phyloP scores from a whole-genome alignment of 2,113 vertebrate genomes.

The Ciconia maguari region DNA sequence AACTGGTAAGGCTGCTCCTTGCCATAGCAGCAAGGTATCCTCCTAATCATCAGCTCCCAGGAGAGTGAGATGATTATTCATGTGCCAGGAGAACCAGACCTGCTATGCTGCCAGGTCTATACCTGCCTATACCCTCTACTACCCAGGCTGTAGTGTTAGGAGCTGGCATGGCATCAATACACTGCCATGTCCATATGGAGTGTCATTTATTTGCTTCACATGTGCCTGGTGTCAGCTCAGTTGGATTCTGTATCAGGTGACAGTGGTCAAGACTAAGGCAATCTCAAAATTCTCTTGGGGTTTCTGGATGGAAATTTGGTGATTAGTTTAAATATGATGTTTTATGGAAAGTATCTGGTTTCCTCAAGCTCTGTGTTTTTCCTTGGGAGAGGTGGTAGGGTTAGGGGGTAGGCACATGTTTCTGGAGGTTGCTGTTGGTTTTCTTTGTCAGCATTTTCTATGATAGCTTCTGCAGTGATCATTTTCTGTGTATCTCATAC shows the following conservation, averaged over 20 bases:
- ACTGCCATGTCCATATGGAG: not conserved
- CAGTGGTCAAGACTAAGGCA: not conserved
- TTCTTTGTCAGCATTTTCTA: not conserved
- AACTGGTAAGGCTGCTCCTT: not conserved
- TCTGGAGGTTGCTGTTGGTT: not conserved
- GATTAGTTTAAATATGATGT: not conserved
- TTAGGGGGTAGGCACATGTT: not conserved
- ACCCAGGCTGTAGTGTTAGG: not conserved
- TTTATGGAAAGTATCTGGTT: not conserved
- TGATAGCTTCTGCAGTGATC: not conserved
- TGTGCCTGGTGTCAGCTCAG: not conserved
- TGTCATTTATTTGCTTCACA: not conserved
- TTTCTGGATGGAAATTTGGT: not conserved
- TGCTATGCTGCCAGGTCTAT: not conserved
- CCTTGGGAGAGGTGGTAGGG: not conserved
- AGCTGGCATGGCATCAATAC: rapidly evolving
- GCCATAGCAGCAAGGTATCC: not conserved
- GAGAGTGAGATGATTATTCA: not conserved
- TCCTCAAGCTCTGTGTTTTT: not conserved
- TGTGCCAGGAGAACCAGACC: not conserved
- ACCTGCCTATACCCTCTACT: not conserved
- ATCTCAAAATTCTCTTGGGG: not conserved
- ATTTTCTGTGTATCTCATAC: not conserved
- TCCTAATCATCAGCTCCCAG: not conserved
- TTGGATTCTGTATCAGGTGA: not conserved